Percentiles rank a stretch among this genome's conserved stretches.
Evolutionary conservation across 1,140 invertebrate species (phyloP).

Genomic region (Arctopsyche grandis): DNA sequence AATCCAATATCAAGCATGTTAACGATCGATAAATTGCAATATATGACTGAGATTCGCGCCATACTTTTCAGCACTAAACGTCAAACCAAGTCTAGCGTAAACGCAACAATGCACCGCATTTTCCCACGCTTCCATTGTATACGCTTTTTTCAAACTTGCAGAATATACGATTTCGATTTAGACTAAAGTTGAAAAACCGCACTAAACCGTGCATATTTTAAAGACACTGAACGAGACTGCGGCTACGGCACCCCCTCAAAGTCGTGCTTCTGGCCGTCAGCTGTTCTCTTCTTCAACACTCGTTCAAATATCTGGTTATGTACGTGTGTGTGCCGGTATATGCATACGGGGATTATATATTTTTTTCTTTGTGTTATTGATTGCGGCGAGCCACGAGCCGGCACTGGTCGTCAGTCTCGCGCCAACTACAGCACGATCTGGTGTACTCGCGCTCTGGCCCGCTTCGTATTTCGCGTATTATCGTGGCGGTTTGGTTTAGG

Average conservation of each 20-base stretch:
- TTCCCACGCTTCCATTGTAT: not conserved
- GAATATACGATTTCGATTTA: too few relatives aligned
- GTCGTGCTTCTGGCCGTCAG: not conserved
- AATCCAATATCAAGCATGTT: too few relatives aligned
- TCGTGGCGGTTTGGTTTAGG: not conserved
- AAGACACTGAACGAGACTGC: too few relatives aligned
- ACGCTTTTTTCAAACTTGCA: too few relatives aligned
- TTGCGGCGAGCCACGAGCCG: not conserved
- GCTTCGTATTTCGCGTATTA: not conserved
- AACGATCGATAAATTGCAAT: too few relatives aligned
- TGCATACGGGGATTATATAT: not conserved
- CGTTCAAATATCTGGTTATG: not conserved
- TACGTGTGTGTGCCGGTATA: not conserved
- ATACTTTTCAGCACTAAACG: not conserved
- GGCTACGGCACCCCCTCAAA: not conserved
- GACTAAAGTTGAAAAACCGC: too few relatives aligned
- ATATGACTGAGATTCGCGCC: too few relatives aligned
- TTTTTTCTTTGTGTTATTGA: slow-evolving; percentile 7
- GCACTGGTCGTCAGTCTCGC: not conserved
- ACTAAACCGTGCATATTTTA: too few relatives aligned
- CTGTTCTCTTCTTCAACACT: not conserved
- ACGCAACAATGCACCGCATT: not conserved
- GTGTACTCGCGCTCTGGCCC: not conserved
- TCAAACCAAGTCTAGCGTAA: not conserved
- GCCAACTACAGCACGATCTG: not conserved